Conservation (phyloP, 1,140 invertebrate genomes). For the Drosophila bocqueti region DNA sequence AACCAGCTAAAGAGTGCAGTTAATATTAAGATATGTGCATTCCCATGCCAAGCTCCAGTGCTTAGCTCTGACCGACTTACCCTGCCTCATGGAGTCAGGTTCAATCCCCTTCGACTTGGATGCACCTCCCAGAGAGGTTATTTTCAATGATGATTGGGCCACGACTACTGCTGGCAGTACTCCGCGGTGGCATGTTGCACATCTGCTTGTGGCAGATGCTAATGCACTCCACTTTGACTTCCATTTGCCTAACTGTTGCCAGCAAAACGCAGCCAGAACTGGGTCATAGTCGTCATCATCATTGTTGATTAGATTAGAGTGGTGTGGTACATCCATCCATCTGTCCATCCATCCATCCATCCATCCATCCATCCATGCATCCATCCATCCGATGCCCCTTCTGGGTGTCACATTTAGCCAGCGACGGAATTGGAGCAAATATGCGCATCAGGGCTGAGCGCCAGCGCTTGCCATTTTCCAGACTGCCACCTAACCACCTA, state of each 20-base stretch:
- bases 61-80: constrained; percentile 32
- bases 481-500: constrained; percentile 12
- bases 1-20: neutral
- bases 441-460: constrained; percentile 58
- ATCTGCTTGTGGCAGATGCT: constrained; percentile 32
- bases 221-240: constrained; percentile 46
- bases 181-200: constrained; percentile 13
- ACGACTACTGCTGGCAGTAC: too few species aligned
- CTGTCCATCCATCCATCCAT: neutral
- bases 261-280: constrained; percentile 54
- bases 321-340: constrained; percentile 2
- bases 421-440: constrained; percentile 73
- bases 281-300: constrained; percentile 62
- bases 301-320: constrained; percentile 51
- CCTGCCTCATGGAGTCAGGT: neutral
- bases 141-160: constrained; percentile 40
- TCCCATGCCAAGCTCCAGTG: constrained; percentile 24
- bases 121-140: constrained; percentile 22
- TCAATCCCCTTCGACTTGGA: constrained; percentile 10
- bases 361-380: neutral
- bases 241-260: constrained; percentile 40
- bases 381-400: constrained; percentile 4
- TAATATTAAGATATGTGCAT: neutral
- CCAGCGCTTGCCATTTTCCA: constrained; percentile 36
- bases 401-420: constrained; percentile 72